A percentile compares a stretch with the other conserved stretches of the same genome.
Evolutionary conservation across 2,113 vertebrate species (phyloP).

Genomic region (Podarcis raffonei): DNA sequence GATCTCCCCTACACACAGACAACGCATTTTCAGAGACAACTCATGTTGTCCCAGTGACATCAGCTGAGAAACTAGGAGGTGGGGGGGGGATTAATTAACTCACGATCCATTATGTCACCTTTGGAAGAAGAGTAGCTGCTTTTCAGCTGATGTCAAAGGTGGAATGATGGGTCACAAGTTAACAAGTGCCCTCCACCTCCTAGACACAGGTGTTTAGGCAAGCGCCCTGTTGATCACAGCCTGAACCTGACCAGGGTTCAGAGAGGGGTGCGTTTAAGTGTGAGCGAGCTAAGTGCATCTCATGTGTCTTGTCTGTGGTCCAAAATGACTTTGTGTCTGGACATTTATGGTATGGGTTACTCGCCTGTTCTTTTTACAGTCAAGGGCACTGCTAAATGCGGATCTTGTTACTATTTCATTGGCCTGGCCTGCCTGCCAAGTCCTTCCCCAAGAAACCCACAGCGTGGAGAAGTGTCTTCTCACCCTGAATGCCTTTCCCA

Average conservation of each 20-base stretch:
- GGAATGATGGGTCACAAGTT: neutral
- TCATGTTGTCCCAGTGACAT: neutral
- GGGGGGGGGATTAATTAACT: too few relatives aligned
- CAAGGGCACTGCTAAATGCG: constrained; percentile 60
- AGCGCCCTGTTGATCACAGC: neutral
- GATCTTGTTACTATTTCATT: constrained; percentile 50
- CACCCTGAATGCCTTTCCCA: constrained; percentile 45
- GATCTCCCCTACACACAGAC: neutral
- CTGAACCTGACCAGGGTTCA: constrained; percentile 31
- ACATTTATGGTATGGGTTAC: constrained; percentile 66
- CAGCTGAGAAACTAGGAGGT: neutral
- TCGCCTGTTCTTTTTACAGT: constrained; percentile 60
- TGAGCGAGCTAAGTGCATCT: constrained; percentile 40
- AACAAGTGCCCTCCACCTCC: neutral
- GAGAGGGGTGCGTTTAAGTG: constrained; percentile 31
- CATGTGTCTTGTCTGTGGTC: constrained; percentile 57
- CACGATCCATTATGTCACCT: too few relatives aligned
- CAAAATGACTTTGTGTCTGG: constrained; percentile 65
- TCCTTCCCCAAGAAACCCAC: constrained; percentile 46
- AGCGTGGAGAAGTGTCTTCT: constrained; percentile 50
- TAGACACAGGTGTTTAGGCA: neutral
- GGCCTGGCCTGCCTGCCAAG: constrained; percentile 20
- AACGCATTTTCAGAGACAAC: neutral
- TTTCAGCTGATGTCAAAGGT: neutral
- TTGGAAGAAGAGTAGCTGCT: too few relatives aligned